These are phyloP conservation scores for Hyles lineata DNA, from an alignment of 2,888 invertebrate genomes.

Conservation along the genomic window DNA sequence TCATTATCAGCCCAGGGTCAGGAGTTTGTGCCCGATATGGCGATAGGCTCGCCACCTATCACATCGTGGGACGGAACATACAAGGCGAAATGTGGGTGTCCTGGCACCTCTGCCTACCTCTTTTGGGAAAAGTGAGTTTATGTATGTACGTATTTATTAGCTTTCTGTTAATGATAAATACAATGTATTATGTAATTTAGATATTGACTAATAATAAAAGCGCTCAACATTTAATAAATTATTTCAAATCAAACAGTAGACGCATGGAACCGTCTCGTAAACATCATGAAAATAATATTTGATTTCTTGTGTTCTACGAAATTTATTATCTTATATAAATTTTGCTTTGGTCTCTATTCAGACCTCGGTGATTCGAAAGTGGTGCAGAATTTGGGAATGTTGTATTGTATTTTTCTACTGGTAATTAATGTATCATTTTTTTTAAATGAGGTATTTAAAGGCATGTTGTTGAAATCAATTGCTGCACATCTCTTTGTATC, in stretches of 20 bases:
- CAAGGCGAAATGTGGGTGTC: no score
- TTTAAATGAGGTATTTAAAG: not conserved
- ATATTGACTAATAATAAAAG: no score
- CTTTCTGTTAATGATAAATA: no score
- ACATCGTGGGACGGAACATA: no score
- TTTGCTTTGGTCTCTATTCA: not conserved
- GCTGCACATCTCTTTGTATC: not conserved
- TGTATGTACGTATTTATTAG: no score
- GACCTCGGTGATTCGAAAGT: not conserved
- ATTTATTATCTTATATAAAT: not conserved
- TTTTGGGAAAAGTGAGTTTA: no score
- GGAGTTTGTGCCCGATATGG: no score
- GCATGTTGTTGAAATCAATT: not conserved
- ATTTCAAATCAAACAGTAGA: no score
- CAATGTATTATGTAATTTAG: no score
- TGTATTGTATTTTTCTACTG: not conserved
- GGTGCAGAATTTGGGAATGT: not conserved
- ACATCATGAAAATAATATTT: not conserved
- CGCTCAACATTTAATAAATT: not conserved
- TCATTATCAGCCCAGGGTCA: no score
- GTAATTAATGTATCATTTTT: not conserved
- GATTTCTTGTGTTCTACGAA: not conserved
- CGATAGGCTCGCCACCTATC: no score
- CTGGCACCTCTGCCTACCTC: no score
- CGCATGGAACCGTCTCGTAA: not conserved